A percentile compares a stretch with the other conserved stretches of the same genome.
Conservation (phyloP, 2,797 vertebrate genomes). For the Halcyon smyrnensis region DNA sequence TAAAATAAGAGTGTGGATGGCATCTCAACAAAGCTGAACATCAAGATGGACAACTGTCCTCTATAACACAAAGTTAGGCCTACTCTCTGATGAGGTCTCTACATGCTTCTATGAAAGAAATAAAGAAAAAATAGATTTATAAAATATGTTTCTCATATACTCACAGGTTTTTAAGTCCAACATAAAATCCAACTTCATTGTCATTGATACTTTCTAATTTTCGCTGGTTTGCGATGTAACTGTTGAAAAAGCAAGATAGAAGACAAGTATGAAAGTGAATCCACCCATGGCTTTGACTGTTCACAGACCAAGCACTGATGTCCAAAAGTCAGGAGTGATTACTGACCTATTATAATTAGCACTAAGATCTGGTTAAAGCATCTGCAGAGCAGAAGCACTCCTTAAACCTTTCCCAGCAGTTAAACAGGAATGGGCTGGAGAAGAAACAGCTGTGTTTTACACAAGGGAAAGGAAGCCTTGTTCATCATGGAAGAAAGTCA, state of each 20-base stretch:
- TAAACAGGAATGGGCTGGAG: neutral
- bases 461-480: neutral
- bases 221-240: slow-evolving; percentile 94
- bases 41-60: neutral
- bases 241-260: slow-evolving; percentile 75
- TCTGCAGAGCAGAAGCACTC: neutral
- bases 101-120: neutral
- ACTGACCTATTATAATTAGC: neutral
- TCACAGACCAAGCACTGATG: neutral
- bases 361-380: neutral
- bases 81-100: neutral
- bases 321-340: neutral
- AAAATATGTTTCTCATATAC: slow-evolving; percentile 71
- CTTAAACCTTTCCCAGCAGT: neutral
- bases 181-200: slow-evolving; percentile 90
- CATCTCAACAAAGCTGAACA: neutral
- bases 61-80: neutral
- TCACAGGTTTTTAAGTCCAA: slow-evolving; percentile 95
- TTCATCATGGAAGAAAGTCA: neutral
- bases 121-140: neutral
- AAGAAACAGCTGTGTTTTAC: neutral
- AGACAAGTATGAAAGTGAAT: neutral
- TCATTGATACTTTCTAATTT: slow-evolving; percentile 93
- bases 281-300: neutral
- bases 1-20: neutral